A percentile compares a stretch with the other conserved stretches of the same genome.
Evolutionary conservation across 2,888 invertebrate genomes (phyloP).

Genomic region (Hymenopus coronatus): DNA sequence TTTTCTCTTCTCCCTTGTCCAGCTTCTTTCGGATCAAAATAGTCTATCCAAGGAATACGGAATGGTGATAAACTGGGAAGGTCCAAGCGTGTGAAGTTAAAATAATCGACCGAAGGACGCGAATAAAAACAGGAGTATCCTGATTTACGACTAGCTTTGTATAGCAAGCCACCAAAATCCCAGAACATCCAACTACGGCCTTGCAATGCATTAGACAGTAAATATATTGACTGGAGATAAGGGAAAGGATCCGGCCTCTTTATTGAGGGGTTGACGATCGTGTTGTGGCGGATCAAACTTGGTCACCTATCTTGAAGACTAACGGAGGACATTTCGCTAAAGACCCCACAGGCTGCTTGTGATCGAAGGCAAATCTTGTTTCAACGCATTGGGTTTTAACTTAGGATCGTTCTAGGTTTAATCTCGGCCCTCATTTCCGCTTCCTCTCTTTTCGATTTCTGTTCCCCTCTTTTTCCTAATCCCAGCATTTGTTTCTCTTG

Average conservation of each 20-base stretch:
- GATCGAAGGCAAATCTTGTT: neutral
- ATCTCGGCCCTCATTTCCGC: neutral
- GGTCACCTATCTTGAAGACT: neutral
- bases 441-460: neutral
- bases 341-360: neutral
- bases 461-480: neutral
- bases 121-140: too few relatives aligned
- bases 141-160: too few relatives aligned
- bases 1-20: too few relatives aligned
- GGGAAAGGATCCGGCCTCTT: neutral
- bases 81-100: too few relatives aligned
- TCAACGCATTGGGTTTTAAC: too few relatives aligned
- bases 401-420: too few relatives aligned
- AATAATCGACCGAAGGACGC: too few relatives aligned
- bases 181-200: too few relatives aligned
- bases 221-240: neutral
- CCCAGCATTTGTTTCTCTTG: neutral
- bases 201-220: neutral
- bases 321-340: neutral
- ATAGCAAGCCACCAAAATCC: too few relatives aligned
- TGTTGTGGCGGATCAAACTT: neutral
- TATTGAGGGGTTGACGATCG: neutral
- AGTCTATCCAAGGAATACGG: too few relatives aligned
- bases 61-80: too few relatives aligned
- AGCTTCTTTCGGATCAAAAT: too few relatives aligned